Conservation (phyloP, 2,797 vertebrate genomes). For the Gallinago solitaria region DNA sequence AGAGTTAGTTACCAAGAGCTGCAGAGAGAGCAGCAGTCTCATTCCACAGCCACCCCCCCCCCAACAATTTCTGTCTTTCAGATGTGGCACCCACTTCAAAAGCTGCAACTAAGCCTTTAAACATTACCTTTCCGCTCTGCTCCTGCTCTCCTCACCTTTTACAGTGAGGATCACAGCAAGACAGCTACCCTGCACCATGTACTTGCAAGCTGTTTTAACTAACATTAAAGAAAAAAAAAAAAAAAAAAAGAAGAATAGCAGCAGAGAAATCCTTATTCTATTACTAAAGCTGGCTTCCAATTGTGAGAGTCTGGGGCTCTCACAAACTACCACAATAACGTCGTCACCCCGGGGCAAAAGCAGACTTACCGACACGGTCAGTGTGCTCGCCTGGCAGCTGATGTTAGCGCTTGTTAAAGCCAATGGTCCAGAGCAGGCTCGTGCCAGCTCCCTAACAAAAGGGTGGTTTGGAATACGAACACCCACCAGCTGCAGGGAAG, state of each 20-base stretch:
- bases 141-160: neutral
- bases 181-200: neutral
- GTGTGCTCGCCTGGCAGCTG: constrained; percentile 86
- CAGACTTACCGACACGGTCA: constrained; percentile 84
- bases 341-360: fast-evolving
- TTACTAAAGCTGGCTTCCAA: neutral
- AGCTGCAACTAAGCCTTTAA: neutral
- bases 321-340: fast-evolving
- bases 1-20: neutral
- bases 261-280: neutral
- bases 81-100: neutral
- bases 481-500: constrained; percentile 86
- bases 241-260: neutral
- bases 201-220: neutral
- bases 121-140: neutral
- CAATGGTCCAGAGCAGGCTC: constrained; percentile 86
- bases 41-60: neutral
- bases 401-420: constrained; percentile 95
- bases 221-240: neutral
- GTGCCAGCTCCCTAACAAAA: constrained; percentile 88
- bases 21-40: neutral
- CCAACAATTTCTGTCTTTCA: neutral
- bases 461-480: constrained; percentile 90
- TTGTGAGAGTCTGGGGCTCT: neutral
- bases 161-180: neutral